Evolutionary conservation across 2,888 invertebrate genomes (phyloP).

Genomic region (Drosophila algonquin): DNA sequence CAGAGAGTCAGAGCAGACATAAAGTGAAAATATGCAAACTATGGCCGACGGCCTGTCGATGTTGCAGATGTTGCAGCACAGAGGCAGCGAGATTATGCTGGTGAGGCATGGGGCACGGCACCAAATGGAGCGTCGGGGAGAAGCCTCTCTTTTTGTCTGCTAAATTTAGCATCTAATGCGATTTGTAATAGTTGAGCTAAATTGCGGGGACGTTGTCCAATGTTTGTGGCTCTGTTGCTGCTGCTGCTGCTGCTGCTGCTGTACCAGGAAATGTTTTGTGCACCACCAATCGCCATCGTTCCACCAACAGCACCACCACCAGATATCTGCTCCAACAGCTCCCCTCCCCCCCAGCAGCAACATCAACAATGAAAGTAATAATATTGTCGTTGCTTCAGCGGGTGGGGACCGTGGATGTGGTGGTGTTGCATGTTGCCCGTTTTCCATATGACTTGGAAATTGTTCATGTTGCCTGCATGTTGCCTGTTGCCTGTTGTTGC

Average conservation of each 20-base stretch:
- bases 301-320: conserved; percentile 16
- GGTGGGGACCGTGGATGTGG: conserved; percentile 1
- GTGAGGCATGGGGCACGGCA: not conserved
- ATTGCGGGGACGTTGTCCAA: conserved; percentile 55
- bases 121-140: conserved; percentile 2
- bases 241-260: conserved; percentile 29
- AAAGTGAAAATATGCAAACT: conserved; percentile 45
- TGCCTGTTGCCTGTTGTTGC: conserved; percentile 37
- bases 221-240: conserved; percentile 23
- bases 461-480: conserved; percentile 51
- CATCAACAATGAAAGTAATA: conserved; percentile 60
- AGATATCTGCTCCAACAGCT: conserved; percentile 11
- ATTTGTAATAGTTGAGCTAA: conserved; percentile 75
- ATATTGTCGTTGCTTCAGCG: conserved; percentile 56
- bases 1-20: not conserved
- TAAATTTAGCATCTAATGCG: conserved; percentile 77
- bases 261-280: conserved; percentile 70
- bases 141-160: conserved; percentile 33
- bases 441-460: conserved; percentile 62
- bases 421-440: conserved; percentile 51
- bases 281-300: not conserved
- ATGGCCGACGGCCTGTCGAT: conserved; percentile 24
- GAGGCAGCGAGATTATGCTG: not conserved
- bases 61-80: conserved; percentile 8
- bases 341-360: conserved; percentile 8